phyloP scores from a whole-genome alignment of 2,888 invertebrate species.

The Amphiduros pacificus region DNA sequence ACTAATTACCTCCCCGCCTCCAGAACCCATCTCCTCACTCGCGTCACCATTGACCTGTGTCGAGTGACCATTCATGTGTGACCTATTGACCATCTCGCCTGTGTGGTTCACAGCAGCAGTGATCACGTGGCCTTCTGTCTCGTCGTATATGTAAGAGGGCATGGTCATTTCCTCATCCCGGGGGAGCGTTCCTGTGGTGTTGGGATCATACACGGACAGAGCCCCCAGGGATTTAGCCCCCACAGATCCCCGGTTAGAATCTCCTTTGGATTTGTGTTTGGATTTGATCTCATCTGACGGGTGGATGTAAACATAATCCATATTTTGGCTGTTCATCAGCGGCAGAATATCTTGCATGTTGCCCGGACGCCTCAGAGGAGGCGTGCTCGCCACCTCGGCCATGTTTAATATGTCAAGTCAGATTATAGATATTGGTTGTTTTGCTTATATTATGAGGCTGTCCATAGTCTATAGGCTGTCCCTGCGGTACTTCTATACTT shows the following conservation, averaged over 20 bases:
- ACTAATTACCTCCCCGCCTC: too few relatives aligned
- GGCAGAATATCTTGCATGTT: not conserved
- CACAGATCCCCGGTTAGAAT: not conserved
- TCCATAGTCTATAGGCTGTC: too few relatives aligned
- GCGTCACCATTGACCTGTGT: not conserved
- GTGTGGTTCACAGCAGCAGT: not conserved
- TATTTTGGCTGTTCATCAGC: not conserved
- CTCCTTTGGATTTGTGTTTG: not conserved
- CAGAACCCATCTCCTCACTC: too few relatives aligned
- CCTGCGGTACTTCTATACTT: too few relatives aligned
- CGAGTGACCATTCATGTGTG: not conserved
- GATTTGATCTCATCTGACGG: not conserved
- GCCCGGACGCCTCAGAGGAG: too few relatives aligned
- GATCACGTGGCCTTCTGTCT: not conserved
- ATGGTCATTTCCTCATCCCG: not conserved
- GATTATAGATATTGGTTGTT: too few relatives aligned
- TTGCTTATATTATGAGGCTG: too few relatives aligned
- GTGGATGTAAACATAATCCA: not conserved
- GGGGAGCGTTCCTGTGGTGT: not conserved
- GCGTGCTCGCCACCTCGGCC: too few relatives aligned
- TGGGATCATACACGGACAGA: not conserved
- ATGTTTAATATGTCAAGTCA: too few relatives aligned
- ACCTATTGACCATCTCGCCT: not conserved
- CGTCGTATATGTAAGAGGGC: not conserved
- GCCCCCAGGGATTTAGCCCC: not conserved